Conservation (phyloP, 2,888 invertebrate genomes). For the Drosophila anomalata region DNA sequence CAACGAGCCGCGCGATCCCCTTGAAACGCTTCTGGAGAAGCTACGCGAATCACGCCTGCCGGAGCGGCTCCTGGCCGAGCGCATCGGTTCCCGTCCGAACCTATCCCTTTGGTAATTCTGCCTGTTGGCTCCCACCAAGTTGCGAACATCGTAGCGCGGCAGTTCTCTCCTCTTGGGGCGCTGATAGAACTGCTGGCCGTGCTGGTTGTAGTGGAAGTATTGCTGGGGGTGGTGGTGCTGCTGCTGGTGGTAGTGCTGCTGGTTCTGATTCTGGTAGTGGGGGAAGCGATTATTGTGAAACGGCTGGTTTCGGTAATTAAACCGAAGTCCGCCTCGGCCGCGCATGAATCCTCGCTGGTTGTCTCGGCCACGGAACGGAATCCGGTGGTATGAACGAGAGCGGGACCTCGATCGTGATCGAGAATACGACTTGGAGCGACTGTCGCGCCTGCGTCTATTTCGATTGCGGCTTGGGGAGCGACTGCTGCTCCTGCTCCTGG, state of each 20-base stretch:
- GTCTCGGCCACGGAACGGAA: constrained; percentile 42
- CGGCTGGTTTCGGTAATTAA: constrained; percentile 56
- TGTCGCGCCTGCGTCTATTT: constrained; percentile 56
- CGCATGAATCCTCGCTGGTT: constrained; percentile 34
- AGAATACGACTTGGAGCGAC: constrained; percentile 64
- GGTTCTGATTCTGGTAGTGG: constrained; percentile 33
- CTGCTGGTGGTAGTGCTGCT: constrained; percentile 37
- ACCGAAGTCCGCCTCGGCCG: constrained; percentile 53
- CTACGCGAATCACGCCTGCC: constrained; percentile 57
- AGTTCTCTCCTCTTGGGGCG: constrained; percentile 89
- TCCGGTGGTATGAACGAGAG: constrained; percentile 49
- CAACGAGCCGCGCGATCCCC: constrained; percentile 67
- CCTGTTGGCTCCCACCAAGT: constrained; percentile 87
- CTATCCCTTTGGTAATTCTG: constrained; percentile 87
- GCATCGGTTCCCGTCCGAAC: constrained; percentile 90
- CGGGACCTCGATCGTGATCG: constrained; percentile 41
- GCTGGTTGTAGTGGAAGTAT: constrained; percentile 30
- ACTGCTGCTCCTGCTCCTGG: constrained; percentile 27
- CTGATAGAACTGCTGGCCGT: constrained; percentile 43
- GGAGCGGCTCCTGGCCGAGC: constrained; percentile 83
- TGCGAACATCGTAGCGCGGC: constrained; percentile 92
- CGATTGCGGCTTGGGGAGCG: constrained; percentile 32
- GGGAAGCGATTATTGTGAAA: constrained; percentile 50
- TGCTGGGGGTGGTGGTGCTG: constrained; percentile 41
- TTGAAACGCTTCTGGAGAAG: constrained; percentile 66